A percentile compares a stretch with the other conserved stretches of the same genome.
Conservation (phyloP, 2,888 invertebrate species). For the Furcula furcula region DNA sequence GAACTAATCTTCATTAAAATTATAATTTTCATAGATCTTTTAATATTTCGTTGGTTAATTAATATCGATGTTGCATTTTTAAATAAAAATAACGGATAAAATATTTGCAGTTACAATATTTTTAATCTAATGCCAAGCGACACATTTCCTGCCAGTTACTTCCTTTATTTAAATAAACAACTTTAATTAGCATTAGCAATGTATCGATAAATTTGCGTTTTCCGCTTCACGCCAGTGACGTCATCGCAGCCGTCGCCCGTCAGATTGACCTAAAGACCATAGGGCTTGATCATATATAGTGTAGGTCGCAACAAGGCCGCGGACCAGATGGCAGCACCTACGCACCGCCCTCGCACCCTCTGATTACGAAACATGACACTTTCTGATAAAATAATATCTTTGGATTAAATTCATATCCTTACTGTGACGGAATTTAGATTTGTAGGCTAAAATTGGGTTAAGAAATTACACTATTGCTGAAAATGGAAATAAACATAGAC, state of each 20-base stretch:
- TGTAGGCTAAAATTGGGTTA: too few species aligned
- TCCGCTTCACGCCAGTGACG: constrained; percentile 22
- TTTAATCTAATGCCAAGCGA: too few species aligned
- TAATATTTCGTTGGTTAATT: too few species aligned
- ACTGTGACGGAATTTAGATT: background rate
- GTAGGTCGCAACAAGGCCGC: constrained; percentile 53
- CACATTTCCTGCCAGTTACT: constrained; percentile 13
- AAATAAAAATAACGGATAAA: too few species aligned
- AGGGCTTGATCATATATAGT: constrained; percentile 38
- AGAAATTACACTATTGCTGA: too few species aligned
- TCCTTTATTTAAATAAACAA: constrained; percentile 14
- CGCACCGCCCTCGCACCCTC: constrained; percentile 51
- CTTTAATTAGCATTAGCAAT: constrained; percentile 29
- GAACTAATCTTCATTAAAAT: too few species aligned
- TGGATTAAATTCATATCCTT: background rate
- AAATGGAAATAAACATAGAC: too few species aligned
- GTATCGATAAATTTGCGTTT: constrained; percentile 20
- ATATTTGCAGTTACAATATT: too few species aligned
- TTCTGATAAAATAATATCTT: constrained; percentile 7
- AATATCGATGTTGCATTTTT: too few species aligned
- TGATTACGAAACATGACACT: constrained; percentile 25
- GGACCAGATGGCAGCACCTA: constrained; percentile 59
- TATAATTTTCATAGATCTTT: too few species aligned
- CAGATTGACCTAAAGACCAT: constrained; percentile 40
- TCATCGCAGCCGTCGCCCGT: constrained; percentile 12